Percentiles rank a stretch among this genome's conserved stretches.
Evolutionary conservation across 2,888 invertebrate species (phyloP).

Genomic region (Odontomyia ornata): DNA sequence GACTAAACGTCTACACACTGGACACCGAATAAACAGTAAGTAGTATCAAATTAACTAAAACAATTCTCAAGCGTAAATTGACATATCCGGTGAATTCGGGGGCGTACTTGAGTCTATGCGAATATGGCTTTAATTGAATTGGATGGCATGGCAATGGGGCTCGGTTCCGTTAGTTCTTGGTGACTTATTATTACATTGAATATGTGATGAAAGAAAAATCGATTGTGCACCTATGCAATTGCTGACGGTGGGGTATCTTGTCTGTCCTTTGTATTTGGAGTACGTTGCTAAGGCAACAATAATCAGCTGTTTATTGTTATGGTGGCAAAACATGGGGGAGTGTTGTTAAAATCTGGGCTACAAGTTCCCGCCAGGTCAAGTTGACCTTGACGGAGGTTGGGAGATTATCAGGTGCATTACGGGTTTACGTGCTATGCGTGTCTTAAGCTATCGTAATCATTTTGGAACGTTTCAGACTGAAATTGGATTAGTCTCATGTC

Average conservation of each 20-base stretch:
- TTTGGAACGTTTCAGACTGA: neutral
- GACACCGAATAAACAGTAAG: neutral
- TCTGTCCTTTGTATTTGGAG: neutral
- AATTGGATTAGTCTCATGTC: neutral
- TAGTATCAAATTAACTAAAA: neutral
- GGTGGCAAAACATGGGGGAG: neutral
- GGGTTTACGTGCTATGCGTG: neutral
- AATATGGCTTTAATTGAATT: too few species aligned
- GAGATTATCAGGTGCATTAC: neutral
- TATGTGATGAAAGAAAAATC: conserved; percentile 19
- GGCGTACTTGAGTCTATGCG: neutral
- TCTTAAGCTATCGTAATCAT: neutral
- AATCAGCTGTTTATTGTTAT: conserved; percentile 41
- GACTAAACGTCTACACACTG: neutral
- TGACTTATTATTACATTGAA: neutral
- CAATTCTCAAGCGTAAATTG: neutral
- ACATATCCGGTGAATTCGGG: neutral
- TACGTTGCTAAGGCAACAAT: conserved; percentile 8
- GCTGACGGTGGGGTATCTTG: neutral
- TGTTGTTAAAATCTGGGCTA: neutral
- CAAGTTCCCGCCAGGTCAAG: neutral
- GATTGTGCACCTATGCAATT: neutral
- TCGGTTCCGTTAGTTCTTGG: too few species aligned
- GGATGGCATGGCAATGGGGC: too few species aligned
- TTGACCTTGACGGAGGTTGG: conserved; percentile 30